Conservation (phyloP, 2,113 vertebrate genomes). For the Scortum barcoo region DNA sequence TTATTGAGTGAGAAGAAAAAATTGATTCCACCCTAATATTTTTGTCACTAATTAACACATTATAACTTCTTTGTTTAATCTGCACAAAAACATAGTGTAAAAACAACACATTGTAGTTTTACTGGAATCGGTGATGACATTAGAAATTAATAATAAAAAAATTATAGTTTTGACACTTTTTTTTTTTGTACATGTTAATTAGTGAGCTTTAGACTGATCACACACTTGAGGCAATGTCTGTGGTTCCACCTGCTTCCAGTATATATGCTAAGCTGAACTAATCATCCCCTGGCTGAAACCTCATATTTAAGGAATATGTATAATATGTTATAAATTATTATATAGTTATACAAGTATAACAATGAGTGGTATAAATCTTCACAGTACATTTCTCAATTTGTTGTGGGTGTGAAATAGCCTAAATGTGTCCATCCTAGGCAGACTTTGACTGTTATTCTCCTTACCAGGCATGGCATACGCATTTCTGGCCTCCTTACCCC, state of each 20-base stretch:
- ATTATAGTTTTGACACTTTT: no score
- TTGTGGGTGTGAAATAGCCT: background rate
- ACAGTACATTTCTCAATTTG: no score
- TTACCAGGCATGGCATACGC: constrained; percentile 93
- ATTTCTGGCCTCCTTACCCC: constrained; percentile 90
- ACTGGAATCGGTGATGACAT: no score
- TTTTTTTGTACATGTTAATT: background rate
- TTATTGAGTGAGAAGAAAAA: background rate
- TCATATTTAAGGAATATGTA: background rate
- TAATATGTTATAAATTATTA: no score
- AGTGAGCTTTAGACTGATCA: background rate
- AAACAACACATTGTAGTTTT: no score
- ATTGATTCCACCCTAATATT: background rate
- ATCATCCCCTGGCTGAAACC: background rate
- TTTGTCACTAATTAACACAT: no score
- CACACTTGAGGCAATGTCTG: no score
- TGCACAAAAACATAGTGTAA: no score
- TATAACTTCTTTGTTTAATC: no score
- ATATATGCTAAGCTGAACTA: background rate
- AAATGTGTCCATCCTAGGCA: background rate
- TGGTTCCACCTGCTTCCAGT: background rate
- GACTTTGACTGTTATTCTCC: background rate
- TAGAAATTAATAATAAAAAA: no score
- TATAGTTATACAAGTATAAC: no score
- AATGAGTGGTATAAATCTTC: no score